Evolutionary conservation across 2,113 vertebrate species (phyloP), one percentile per base, ranked within the genome.

Genomic region (Kryptolebias marmoratus): DNA sequence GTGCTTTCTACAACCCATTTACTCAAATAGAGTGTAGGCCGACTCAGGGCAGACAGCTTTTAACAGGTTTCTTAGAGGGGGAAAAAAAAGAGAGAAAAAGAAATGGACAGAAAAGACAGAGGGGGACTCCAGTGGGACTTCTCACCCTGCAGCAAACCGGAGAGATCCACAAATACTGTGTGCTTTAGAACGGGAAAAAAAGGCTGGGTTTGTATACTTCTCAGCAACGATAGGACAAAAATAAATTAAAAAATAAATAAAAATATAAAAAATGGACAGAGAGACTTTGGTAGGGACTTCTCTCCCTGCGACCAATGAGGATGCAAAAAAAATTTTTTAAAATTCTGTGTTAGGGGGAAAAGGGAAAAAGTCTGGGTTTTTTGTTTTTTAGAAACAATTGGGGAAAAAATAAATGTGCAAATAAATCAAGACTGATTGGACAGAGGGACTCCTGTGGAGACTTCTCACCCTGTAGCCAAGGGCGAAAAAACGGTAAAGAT

Each of bases 11-110:
- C 48, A 32, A 66, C 30, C 50, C 54, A 55, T 68, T 30, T n/a
- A 10, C 36, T 59, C 30, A 11, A 11, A 82, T 80, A 88, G 82
- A 74, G 45, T 15, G 47, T 18, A 28, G 1, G 50, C 30, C 22
- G 69, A 73, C 53, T 53, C 11, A 2, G 10, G 58, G 64, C 52
- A 0, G 57, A 70, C 62, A 2, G 86, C 88, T 87, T 88, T 90
- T 88, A 91, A 86, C 60, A 4, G 80, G 75, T 83, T 81, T 69
- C 59, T 48, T 22, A 22, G 22, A 22, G 22, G 22, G 22, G 22
- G 22, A 22, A 22, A 22, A 11, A 27, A 27, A 53, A 27, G 60
- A 30, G 71, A 60, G 10, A 10, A 42, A 42, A 42, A 36, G 3
- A 36, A 85, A 80, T 85, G 53, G 75, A 72, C 45, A 60, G 58